These are phyloP conservation scores for Cyrtodaria siliqua DNA, from an alignment of 2,888 invertebrate species.

Conservation along the genomic window DNA sequence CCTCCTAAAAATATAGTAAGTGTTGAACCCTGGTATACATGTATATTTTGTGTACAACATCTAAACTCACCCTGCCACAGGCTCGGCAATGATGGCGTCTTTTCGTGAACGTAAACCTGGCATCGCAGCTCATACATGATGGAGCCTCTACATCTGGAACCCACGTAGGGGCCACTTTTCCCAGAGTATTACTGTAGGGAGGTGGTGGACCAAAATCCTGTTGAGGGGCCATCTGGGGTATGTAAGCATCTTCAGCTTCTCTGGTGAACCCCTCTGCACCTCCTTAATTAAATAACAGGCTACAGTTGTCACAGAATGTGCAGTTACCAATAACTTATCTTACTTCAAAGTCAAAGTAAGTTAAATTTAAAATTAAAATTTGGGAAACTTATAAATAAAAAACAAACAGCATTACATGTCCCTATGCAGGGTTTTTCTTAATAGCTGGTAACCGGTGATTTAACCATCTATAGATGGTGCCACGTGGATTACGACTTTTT, in stretches of 20 bases:
- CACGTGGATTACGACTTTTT: too few species aligned
- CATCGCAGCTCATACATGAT: slow-evolving; percentile 93
- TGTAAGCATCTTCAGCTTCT: slow-evolving; percentile 35
- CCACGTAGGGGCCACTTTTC: slow-evolving; percentile 94
- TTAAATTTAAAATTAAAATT: too few species aligned
- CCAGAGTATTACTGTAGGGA: slow-evolving; percentile 86
- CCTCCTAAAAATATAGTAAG: too few species aligned
- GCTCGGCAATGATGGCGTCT: slow-evolving; percentile 94
- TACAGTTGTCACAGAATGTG: background rate
- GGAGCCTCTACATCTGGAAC: slow-evolving; percentile 93
- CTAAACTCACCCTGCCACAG: slow-evolving; percentile 91
- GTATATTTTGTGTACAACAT: too few species aligned
- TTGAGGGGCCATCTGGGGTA: slow-evolving; percentile 29
- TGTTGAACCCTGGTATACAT: too few species aligned
- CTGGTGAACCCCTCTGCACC: slow-evolving; percentile 48
- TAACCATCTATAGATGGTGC: too few species aligned
- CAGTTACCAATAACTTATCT: background rate
- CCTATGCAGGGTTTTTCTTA: too few species aligned
- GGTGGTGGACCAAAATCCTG: slow-evolving; percentile 49
- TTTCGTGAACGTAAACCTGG: slow-evolving; percentile 93
- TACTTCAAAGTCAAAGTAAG: background rate
- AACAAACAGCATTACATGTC: too few species aligned
- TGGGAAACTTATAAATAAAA: too few species aligned
- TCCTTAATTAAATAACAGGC: background rate
- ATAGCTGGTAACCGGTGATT: too few species aligned